Conservation (phyloP, 2,888 invertebrate species). For the Rhodophaea formosa region DNA sequence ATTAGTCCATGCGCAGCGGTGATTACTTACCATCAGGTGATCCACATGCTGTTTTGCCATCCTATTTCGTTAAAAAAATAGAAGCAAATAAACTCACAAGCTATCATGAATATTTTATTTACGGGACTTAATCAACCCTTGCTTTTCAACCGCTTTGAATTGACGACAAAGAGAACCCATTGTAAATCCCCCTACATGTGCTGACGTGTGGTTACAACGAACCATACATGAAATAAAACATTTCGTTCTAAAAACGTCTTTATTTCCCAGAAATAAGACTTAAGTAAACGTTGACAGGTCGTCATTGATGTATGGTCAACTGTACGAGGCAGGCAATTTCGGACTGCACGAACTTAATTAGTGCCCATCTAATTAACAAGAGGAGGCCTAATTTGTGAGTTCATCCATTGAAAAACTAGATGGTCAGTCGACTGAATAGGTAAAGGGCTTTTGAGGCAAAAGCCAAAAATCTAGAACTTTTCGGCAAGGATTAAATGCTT, state of each 20-base stretch:
- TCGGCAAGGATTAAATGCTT: neutral
- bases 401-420: neutral
- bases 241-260: too few species aligned
- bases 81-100: neutral
- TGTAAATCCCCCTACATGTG: neutral
- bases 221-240: too few species aligned
- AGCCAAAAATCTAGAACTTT: neutral
- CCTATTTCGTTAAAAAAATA: too few species aligned
- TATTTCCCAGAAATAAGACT: too few species aligned
- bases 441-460: neutral
- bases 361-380: slow-evolving; percentile 4
- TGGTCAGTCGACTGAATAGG: neutral
- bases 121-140: slow-evolving; percentile 2
- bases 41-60: too few species aligned
- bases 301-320: too few species aligned
- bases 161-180: neutral
- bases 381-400: slow-evolving; percentile 10
- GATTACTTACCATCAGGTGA: too few species aligned
- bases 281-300: too few species aligned
- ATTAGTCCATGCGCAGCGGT: too few species aligned
- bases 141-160: neutral
- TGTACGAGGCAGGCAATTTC: neutral
- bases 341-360: slow-evolving; percentile 4
- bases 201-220: too few species aligned
- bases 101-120: neutral